Evolutionary conservation across 2,888 invertebrate species (phyloP), one percentile per base, ranked within the genome.

Genomic region (Leuctra nigra): DNA sequence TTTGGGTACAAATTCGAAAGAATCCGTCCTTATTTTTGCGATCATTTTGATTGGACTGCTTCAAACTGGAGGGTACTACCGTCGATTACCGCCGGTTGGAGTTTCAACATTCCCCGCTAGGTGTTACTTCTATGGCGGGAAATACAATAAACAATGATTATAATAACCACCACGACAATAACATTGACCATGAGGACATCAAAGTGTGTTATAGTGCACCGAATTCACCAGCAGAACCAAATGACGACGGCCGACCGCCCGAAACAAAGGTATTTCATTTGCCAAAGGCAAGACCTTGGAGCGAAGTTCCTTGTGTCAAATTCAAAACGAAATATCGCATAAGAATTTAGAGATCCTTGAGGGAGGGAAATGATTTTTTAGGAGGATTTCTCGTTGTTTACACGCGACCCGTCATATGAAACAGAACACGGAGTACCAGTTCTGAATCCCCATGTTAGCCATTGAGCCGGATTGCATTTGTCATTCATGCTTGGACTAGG

Each of bases 41-140:
- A 48, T 24, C 47, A 18, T 18, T 22, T 39, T n/a, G 3, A 29
- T 7, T 35, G 16, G 2, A 23, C 35, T 20, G 55, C 56, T 25
- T 58, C 67, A 75, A 67, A 64, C 78, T 79, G 78, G 78, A 79
- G 69, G 77, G 77, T 62, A 74, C 78, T 60, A 71, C 77, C 55
- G 76, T 79, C 69, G 79, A 79, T 66, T 79, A 78, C 64, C 75
- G 78, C 58, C 78, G 78, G 66, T 69, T 68, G 67, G 70, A 61
- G 59, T 61, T 58, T 57, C 59, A 57, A 54, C 59, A 59, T 52
- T 59, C 61, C 11, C 61, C 61, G 44, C 59, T 61, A 55, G 61
- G 59, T 50, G 57, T 44, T 46, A 54, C 55, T 56, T 29, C 47
- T 13, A 57, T 59, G 48, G 46, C 48, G 36, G 38, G 54, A 25